Evolutionary conservation across 2,797 vertebrate species (phyloP), one percentile per base, ranked within the genome.

Genomic region (Monodelphis domestica): DNA sequence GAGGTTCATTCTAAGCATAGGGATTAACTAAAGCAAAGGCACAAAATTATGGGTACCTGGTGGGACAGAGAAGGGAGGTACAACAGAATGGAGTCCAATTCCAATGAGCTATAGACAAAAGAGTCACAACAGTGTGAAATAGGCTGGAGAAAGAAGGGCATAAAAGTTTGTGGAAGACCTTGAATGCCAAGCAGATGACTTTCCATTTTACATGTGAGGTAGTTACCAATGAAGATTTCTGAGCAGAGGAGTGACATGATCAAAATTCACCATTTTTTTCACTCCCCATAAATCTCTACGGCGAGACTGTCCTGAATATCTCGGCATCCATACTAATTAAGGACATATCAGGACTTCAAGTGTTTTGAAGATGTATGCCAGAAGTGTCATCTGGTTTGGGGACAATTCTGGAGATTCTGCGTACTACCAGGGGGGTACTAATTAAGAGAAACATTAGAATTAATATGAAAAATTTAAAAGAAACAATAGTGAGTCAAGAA

Each of bases 301-400:
- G 55, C 38, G 90, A 90, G 12, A 89, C 29, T 54, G 0, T 26
- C 50, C 9, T 33, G 4, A 3, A 1, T 24, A 63, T 70, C 38
- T 38, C 56, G 54, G 12, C 3, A 55, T 10, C 50, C 9, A 0
- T 12, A 14, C 38, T 91, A 33, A 90, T 10, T 14, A 33, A 45
- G n/a, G 53, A 3, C 26, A 1, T 26, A 29, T 33, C 1, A 11
- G 9, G 2, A 5, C 0, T 0, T 2, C 24, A 12, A 15, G 0
- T 15, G 12, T 54, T 12, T 52, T 9, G 2, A 9, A 21, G 12
- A 12, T 88, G n/a, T 0, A 2, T 33, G 2, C n/a, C 6, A 70
- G 45, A 33, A 2, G 3, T 53, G 2, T 88, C 17, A 1, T 1
- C 33, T 33, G 11, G 38, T 45, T 56, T 11, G 4, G 28, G 33